Conservation (phyloP, 2,888 invertebrate genomes). For the Lottia scabra region DNA sequence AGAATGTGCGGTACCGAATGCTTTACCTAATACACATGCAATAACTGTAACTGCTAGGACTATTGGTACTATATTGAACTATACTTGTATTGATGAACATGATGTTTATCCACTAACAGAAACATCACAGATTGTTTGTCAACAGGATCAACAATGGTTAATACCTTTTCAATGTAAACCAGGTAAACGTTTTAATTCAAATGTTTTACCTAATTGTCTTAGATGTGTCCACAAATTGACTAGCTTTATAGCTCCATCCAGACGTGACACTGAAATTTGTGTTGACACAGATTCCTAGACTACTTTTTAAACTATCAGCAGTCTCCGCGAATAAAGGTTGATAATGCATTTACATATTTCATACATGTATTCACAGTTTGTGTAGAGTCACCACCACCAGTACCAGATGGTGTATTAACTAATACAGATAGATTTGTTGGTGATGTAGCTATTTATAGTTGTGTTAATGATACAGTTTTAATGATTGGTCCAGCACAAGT, state of each 20-base stretch:
- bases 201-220: too few species aligned
- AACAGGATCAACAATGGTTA: not conserved
- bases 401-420: not conserved
- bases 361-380: not conserved
- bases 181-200: too few species aligned
- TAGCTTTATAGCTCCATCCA: too few species aligned
- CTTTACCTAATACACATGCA: too few species aligned
- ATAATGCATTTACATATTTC: too few species aligned
- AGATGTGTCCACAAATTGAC: too few species aligned
- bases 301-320: too few species aligned
- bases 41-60: not conserved
- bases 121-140: not conserved
- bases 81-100: not conserved
- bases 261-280: too few species aligned
- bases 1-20: too few species aligned
- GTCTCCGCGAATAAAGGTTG: too few species aligned
- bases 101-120: not conserved
- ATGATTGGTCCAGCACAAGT: not conserved
- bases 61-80: not conserved
- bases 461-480: not conserved
- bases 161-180: not conserved
- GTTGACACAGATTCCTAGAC: too few species aligned
- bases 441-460: not conserved
- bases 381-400: not conserved
- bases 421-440: constrained; percentile 1